Evolutionary conservation across 1,140 invertebrate species (phyloP), one percentile per base, ranked within the genome.

Genomic region (Sminthurinus signatus): DNA sequence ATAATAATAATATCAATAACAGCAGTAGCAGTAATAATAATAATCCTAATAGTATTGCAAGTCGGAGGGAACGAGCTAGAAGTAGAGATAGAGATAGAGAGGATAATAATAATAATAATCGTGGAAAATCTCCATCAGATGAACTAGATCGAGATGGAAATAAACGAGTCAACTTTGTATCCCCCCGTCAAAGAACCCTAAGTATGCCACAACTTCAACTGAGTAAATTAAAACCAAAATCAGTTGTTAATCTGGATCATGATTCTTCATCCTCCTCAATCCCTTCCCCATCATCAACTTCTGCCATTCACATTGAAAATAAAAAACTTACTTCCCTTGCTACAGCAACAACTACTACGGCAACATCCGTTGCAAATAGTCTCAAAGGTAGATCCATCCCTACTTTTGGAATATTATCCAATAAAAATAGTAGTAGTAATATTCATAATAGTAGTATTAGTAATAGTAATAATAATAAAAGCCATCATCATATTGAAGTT

Each of bases 131-230:
- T 51, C 2, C 54, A 27, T 1, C 61, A 57, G 32, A 42, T 31
- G 31, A 52, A 8, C 46, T 44, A 2, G 27, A 60, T 63, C 60
- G 12, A 2, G 61, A 77, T 74, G 62, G 75, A 2, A 58, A 77
- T 74, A 64, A 65, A 57, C 17, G 65, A 61, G 51, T 64, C 43
- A 59, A 73, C 72, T 62, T 68, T 61, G 70, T 71, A 8, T 64
- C 60, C 21, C 67, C 70, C 1, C 50, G 70, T 61, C 85, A 88
- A 73, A 78, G 88, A 56, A 88, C 88, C 1, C 76, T 88, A 12
- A 90, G 88, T 75, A 88, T 90, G 84, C 88, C 88, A 4, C 87
- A 89, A 70, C 75, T 90, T 60, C 75, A 78, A 68, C 73, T 29
- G 73, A 77, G 60, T 64, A 69, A 60, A 67, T 72, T 67, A 15